Evolutionary conservation across 2,113 vertebrate genomes (phyloP), one percentile per base, ranked within the genome.

Genomic region (Tauraco erythrolophus): DNA sequence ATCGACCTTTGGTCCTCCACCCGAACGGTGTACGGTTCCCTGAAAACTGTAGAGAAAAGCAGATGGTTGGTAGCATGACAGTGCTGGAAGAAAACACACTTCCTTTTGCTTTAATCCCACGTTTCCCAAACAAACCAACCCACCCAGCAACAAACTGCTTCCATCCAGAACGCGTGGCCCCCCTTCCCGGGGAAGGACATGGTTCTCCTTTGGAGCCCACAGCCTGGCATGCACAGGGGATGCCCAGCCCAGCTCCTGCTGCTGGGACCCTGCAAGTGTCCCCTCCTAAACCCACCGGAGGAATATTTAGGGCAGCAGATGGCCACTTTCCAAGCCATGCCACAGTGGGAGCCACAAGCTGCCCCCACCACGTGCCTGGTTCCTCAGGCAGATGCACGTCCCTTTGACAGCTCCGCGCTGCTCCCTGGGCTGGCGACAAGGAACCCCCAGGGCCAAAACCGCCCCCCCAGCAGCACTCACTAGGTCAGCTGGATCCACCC

Each of bases 1-100:
- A 99, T 99, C 83, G 99, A 99, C 98, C 99, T 99, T 98, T 99
- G 99, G 99, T 99, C 99, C 94, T 99, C 99, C 99, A 99, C 99
- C 93, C 99, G 99, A 93, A 99, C 99, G 41, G 99, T 99, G 98
- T 99, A 99, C 96, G 99, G 99, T 96, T 99, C 99, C 99, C 99
- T 99, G 99, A 99, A 99, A 98, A 99, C 99, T 99, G 98, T 41
- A 48, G 78, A 85, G 94, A 46, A 57, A 58, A 93, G 95, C 97
- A 96, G 92, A 96, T 41, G 86, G 91, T 94, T 90, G 93, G 88
- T 83, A 72, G 92, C 85, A 27, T 68, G 89, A 89, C 81, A 89
- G 94, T 46, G 87, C 96, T 72, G 92, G 27, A 58, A 76, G 81
- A 89, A 61, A 75, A 64, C 93, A 79, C 84, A 5, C 66, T 94